Percentiles rank a stretch among this genome's conserved stretches.
phyloP scores from a whole-genome alignment of 2,888 invertebrate genomes.

The Cenopis cana region DNA sequence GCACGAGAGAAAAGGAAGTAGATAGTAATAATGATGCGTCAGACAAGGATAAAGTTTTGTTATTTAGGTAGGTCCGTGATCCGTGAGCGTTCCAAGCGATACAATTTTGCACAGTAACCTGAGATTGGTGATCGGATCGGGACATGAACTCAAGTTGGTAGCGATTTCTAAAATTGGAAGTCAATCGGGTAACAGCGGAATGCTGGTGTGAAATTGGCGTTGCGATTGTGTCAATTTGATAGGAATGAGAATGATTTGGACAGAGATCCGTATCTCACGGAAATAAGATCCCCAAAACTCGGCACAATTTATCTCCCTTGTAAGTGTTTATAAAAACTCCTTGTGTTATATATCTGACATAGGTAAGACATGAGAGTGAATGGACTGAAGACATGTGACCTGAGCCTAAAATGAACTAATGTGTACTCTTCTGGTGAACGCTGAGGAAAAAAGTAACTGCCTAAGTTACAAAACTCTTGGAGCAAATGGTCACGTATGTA shows the following conservation, averaged over 20 bases:
- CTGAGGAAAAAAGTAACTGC: background rate
- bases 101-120: background rate
- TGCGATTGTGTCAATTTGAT: too few species aligned
- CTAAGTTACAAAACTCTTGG: conserved; percentile 15
- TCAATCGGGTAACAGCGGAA: background rate
- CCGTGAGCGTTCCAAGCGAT: background rate
- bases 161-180: background rate
- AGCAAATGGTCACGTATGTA: background rate
- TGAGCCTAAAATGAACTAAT: background rate
- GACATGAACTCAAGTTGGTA: background rate
- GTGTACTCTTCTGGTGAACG: background rate
- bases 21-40: background rate
- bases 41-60: background rate
- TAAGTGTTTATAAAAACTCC: too few species aligned
- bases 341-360: too few species aligned
- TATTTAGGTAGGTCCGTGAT: background rate
- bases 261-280: too few species aligned
- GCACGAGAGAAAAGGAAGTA: background rate
- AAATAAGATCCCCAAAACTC: too few species aligned
- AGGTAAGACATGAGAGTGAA: too few species aligned
- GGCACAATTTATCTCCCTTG: too few species aligned
- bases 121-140: background rate
- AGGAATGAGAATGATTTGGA: too few species aligned
- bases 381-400: too few species aligned
- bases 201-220: background rate